A percentile compares a stretch with the other conserved stretches of the same genome.
phyloP scores from a whole-genome alignment of 2,888 invertebrate genomes.

The Baccha elongata region DNA sequence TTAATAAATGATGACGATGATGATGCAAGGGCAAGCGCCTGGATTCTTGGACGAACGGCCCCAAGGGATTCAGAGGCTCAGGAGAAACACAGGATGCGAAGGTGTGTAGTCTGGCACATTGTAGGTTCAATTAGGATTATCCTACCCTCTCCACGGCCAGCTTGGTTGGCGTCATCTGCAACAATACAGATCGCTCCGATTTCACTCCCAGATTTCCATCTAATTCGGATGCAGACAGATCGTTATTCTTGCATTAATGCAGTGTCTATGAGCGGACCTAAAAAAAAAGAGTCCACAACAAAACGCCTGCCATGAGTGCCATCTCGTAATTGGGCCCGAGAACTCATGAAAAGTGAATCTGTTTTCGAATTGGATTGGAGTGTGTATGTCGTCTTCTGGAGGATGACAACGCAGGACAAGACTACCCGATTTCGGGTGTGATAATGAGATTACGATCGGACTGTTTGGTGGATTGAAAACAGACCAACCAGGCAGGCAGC shows the following conservation, averaged over 20 bases:
- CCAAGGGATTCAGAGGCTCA: slow-evolving; percentile 11
- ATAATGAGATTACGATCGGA: slow-evolving; percentile 69
- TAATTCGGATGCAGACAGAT: slow-evolving; percentile 68
- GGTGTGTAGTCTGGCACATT: slow-evolving; percentile 68
- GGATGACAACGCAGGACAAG: slow-evolving; percentile 6
- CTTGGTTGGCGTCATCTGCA: slow-evolving; percentile 53
- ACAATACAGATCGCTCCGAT: slow-evolving; percentile 68
- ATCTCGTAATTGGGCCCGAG: slow-evolving; percentile 50
- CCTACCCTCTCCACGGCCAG: slow-evolving; percentile 40
- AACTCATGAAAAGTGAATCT: slow-evolving; percentile 68
- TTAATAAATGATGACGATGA: slow-evolving; percentile 67
- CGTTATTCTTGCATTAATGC: slow-evolving; percentile 63
- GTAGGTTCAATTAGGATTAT: slow-evolving; percentile 71
- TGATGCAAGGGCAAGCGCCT: slow-evolving; percentile 52
- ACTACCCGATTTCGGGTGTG: slow-evolving; percentile 63
- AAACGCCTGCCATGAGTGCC: not conserved
- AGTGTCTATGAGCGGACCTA: slow-evolving; percentile 38
- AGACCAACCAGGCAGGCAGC: not conserved
- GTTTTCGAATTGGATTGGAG: slow-evolving; percentile 25
- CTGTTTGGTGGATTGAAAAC: slow-evolving; percentile 29
- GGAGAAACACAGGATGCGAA: slow-evolving; percentile 41
- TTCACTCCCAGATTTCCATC: slow-evolving; percentile 64
- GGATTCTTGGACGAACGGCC: not conserved
- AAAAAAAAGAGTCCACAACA: slow-evolving; percentile 2
- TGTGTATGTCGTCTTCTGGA: slow-evolving; percentile 19